Evolutionary conservation across 2,797 vertebrate species (phyloP).

Genomic region (Varecia variegata): DNA sequence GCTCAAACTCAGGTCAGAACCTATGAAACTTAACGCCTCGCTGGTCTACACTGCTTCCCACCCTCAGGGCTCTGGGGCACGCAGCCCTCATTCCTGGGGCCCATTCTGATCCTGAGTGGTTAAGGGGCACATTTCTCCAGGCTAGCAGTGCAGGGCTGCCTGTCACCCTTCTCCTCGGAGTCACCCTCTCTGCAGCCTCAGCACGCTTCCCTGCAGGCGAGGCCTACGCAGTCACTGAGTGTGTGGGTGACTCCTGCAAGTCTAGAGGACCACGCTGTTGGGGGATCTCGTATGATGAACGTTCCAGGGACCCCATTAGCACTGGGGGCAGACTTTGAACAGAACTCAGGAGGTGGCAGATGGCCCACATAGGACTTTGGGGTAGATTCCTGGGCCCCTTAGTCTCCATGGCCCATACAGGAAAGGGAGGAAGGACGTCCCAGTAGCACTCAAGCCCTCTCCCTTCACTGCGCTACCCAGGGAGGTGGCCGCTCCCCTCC

Average conservation of each 20-base stretch:
- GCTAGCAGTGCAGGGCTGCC: not conserved
- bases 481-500: not conserved
- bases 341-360: not conserved
- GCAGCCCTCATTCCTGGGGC: not conserved
- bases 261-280: not conserved
- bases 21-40: rapidly evolving
- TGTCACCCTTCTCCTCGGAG: too few species aligned
- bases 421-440: not conserved
- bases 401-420: not conserved
- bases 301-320: not conserved
- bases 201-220: rapidly evolving
- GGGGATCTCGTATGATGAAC: too few species aligned
- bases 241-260: rapidly evolving
- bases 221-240: rapidly evolving
- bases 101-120: not conserved
- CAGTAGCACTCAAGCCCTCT: rapidly evolving
- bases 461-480: rapidly evolving
- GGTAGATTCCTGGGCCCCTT: not conserved
- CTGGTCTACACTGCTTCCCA: not conserved
- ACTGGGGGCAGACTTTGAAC: not conserved
- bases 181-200: not conserved
- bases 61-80: not conserved
- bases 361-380: rapidly evolving
- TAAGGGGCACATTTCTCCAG: not conserved
- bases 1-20: not conserved